These are phyloP conservation scores for Sturnira hondurensis DNA, from an alignment of 2,113 vertebrate genomes.

Conservation along the genomic window DNA sequence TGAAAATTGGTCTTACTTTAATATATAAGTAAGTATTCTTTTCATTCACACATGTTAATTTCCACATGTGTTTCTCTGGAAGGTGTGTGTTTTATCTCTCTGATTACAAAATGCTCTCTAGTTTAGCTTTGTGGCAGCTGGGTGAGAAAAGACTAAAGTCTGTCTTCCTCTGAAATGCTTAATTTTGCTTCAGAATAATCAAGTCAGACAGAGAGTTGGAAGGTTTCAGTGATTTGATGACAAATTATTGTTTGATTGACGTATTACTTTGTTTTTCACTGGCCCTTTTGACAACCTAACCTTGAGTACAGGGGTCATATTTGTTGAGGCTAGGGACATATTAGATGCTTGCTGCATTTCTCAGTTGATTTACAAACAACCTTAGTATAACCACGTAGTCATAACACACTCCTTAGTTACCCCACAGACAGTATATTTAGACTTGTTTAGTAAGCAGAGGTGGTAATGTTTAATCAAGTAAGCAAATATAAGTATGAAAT, in stretches of 20 bases:
- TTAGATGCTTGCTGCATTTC: background rate
- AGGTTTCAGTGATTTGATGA: background rate
- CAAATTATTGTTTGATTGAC: background rate
- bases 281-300: background rate
- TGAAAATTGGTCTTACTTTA: background rate
- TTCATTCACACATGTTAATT: background rate
- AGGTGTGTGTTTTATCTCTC: background rate
- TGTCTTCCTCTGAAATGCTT: background rate
- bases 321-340: background rate
- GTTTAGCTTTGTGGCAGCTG: background rate
- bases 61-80: background rate
- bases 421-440: conserved; percentile 43
- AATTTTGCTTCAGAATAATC: background rate
- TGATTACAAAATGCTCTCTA: background rate
- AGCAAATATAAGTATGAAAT: conserved; percentile 32
- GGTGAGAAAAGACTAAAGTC: background rate
- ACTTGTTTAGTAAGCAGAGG: conserved; percentile 52
- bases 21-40: background rate
- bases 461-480: conserved; percentile 39
- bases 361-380: conserved; percentile 20
- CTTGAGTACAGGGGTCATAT: background rate
- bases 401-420: conserved; percentile 32
- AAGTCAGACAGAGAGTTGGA: background rate
- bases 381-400: conserved; percentile 2
- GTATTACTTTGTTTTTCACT: background rate